phyloP scores from a whole-genome alignment of 2,113 vertebrate genomes.

The Dendropsophus ebraccatus region DNA sequence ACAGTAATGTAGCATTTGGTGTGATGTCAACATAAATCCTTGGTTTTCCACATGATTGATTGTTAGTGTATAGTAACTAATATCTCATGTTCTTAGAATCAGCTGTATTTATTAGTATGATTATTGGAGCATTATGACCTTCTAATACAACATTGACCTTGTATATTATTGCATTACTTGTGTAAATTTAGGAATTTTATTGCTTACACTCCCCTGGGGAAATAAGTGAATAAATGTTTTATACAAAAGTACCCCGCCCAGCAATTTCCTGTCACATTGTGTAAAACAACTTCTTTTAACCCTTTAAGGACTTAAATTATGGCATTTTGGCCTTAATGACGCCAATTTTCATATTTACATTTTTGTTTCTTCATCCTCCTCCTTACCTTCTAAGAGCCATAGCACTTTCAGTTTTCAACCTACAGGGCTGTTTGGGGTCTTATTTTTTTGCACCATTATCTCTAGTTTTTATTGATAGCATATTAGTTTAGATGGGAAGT shows the following conservation, averaged over 20 bases:
- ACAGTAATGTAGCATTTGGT: conserved; percentile 5
- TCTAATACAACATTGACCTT: neutral
- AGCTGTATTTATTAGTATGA: neutral
- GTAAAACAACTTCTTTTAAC: too few relatives aligned
- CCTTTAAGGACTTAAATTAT: too few relatives aligned
- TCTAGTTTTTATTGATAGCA: too few relatives aligned
- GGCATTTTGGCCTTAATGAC: too few relatives aligned
- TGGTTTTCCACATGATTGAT: neutral
- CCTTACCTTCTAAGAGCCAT: too few relatives aligned
- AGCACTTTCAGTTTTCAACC: too few relatives aligned
- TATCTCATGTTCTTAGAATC: neutral
- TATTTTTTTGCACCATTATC: too few relatives aligned
- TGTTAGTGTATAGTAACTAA: neutral
- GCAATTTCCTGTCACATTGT: neutral
- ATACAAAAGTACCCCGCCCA: neutral
- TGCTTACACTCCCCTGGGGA: neutral
- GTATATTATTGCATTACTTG: neutral
- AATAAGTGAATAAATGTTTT: neutral
- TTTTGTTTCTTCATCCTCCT: too few relatives aligned
- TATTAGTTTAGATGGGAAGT: too few relatives aligned
- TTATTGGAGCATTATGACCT: neutral
- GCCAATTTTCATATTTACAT: too few relatives aligned
- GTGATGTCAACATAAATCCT: neutral
- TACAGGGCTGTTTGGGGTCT: too few relatives aligned
- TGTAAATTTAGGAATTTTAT: neutral